These are phyloP conservation scores for Arbacia lixula DNA, from an alignment of 53 echinoderm and acorn worm genomes.

Conservation along the genomic window DNA sequence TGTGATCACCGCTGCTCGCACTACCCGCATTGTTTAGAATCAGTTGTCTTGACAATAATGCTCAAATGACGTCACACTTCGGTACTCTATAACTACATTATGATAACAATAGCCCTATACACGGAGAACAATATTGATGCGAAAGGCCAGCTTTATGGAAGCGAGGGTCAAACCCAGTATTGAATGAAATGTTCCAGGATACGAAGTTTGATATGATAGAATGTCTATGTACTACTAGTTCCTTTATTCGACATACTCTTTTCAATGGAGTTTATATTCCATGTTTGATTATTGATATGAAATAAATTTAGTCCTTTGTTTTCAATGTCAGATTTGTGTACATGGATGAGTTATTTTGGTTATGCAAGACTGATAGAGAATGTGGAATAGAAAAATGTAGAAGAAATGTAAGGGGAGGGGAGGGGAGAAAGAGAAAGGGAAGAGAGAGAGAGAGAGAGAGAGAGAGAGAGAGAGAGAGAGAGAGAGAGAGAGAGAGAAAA, in stretches of 20 bases:
- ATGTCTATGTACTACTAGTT: too few species aligned
- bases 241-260: not conserved
- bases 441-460: slow-evolving; percentile 5
- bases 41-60: too few species aligned
- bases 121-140: too few species aligned
- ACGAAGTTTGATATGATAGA: too few species aligned
- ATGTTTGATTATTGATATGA: slow-evolving; percentile 46
- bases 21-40: too few species aligned
- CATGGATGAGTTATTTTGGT: not conserved
- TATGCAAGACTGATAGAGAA: not conserved
- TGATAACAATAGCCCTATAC: too few species aligned
- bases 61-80: too few species aligned
- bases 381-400: not conserved
- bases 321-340: slow-evolving; percentile 9
- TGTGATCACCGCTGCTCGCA: too few species aligned
- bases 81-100: too few species aligned
- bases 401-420: not conserved
- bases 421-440: not conserved
- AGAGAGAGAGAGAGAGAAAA: not conserved
- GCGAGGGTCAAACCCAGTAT: too few species aligned
- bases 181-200: too few species aligned
- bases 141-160: too few species aligned
- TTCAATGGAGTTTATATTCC: slow-evolving; percentile 37
- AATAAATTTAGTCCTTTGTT: slow-evolving; percentile 40
- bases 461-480: not conserved